Percentiles rank a stretch among this genome's conserved stretches.
Evolutionary conservation across 2,113 vertebrate genomes (phyloP).

Genomic region (Pungitius pungitius): DNA sequence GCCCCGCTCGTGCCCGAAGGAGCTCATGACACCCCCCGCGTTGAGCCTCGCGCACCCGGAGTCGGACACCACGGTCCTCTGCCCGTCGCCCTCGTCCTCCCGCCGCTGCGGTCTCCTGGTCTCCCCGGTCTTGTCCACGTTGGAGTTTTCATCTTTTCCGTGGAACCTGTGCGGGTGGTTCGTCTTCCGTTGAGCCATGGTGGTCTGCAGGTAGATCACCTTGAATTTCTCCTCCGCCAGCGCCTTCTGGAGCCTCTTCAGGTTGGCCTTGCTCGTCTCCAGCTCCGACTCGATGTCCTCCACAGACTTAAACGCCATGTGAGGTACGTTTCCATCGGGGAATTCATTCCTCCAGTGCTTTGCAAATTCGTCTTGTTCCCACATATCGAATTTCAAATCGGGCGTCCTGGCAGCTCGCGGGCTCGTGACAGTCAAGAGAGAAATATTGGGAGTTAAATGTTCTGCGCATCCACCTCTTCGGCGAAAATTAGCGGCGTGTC

Average conservation of each 20-base stretch:
- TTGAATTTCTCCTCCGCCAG: constrained; percentile 91
- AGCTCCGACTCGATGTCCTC: constrained; percentile 86
- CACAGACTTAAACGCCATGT: constrained; percentile 83
- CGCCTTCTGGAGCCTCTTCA: constrained; percentile 86
- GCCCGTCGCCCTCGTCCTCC: constrained; percentile 30
- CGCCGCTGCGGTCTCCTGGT: constrained; percentile 5
- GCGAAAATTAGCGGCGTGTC: neutral
- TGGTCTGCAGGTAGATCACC: constrained; percentile 89
- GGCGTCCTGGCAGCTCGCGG: constrained; percentile 19
- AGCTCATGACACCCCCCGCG: constrained; percentile 10
- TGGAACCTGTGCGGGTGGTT: constrained; percentile 39
- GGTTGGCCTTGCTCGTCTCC: constrained; percentile 82
- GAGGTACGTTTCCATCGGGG: constrained; percentile 84
- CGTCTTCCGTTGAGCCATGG: constrained; percentile 76
- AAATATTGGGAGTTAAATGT: constrained; percentile 12
- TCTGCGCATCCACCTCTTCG: constrained; percentile 1
- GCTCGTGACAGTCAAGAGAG: neutral
- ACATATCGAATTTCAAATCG: constrained; percentile 73
- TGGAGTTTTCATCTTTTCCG: constrained; percentile 62
- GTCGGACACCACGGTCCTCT: constrained; percentile 33
- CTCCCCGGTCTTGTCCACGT: constrained; percentile 22
- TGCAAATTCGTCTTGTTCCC: constrained; percentile 88
- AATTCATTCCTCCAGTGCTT: constrained; percentile 91
- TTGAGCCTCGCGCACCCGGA: constrained; percentile 26
- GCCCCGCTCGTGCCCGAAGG: constrained; percentile 47